A percentile compares a stretch with the other conserved stretches of the same genome.
phyloP scores from a whole-genome alignment of 1,140 invertebrate species.

The Carposina sasakii region DNA sequence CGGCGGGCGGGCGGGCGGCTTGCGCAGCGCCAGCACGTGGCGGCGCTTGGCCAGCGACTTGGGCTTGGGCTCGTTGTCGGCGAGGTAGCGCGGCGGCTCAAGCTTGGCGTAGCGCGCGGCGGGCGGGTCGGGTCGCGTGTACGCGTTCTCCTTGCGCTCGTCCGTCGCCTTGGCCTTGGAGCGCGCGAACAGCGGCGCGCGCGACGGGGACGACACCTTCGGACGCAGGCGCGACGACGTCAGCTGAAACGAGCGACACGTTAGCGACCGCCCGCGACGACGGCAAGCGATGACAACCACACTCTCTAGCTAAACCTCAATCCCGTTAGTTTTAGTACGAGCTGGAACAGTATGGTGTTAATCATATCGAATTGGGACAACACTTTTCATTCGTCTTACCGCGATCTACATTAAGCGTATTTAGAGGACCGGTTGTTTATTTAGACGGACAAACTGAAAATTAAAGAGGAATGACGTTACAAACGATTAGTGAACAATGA shows the following conservation, averaged over 20 bases:
- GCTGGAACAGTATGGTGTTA: slow-evolving; percentile 34
- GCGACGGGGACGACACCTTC: slow-evolving; percentile 49
- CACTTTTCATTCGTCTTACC: slow-evolving; percentile 55
- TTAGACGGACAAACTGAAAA: slow-evolving; percentile 65
- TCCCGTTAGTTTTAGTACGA: slow-evolving; percentile 25
- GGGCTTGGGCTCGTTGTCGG: slow-evolving; percentile 54
- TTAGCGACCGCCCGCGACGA: no score
- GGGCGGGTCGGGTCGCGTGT: slow-evolving; percentile 19
- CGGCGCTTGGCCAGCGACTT: slow-evolving; percentile 52
- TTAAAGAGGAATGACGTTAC: slow-evolving; percentile 47
- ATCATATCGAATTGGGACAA: slow-evolving; percentile 29
- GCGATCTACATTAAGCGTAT: slow-evolving; percentile 29
- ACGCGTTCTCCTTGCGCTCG: slow-evolving; percentile 64
- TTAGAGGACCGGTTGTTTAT: slow-evolving; percentile 42
- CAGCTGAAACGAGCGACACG: slow-evolving; percentile 39
- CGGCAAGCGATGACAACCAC: no score
- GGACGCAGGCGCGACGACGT: slow-evolving; percentile 56
- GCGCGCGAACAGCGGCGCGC: slow-evolving; percentile 49
- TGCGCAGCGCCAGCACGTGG: slow-evolving; percentile 53
- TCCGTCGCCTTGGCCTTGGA: slow-evolving; percentile 53
- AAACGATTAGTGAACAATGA: no score
- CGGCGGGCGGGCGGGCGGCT: slow-evolving; percentile 51
- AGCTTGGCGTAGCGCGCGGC: slow-evolving; percentile 40
- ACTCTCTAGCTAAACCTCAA: slow-evolving; percentile 12
- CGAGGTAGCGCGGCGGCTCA: slow-evolving; percentile 39